Conservation (phyloP, 2,797 vertebrate species). For the Thalassophryne amazonica region DNA sequence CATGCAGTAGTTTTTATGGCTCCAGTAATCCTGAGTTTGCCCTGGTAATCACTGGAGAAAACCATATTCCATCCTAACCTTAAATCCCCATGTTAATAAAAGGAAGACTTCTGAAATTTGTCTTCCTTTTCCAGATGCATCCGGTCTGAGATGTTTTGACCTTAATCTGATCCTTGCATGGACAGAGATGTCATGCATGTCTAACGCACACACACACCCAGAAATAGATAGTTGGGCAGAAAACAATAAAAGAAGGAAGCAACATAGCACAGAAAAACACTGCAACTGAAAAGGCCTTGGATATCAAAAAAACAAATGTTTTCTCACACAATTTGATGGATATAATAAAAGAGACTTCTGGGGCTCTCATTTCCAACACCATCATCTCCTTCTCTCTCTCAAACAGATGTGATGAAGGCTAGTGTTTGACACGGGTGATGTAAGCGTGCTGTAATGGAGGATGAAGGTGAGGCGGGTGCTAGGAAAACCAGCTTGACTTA, state of each 20-base stretch:
- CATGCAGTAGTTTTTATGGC: no score
- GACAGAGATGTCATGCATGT: no score
- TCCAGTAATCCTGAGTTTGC: no score
- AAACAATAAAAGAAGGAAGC: conserved; percentile 2
- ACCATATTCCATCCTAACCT: no score
- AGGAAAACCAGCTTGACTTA: conserved; percentile 39
- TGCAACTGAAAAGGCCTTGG: background rate
- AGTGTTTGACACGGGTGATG: conserved; percentile 53
- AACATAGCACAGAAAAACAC: conserved; percentile 15
- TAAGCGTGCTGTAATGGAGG: conserved; percentile 61
- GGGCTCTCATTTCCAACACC: conserved; percentile 19
- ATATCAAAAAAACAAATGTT: conserved; percentile 38
- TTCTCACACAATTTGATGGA: conserved; percentile 27
- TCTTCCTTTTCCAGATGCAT: no score
- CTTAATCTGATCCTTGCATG: no score
- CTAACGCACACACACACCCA: background rate
- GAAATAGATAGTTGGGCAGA: background rate
- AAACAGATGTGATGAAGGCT: conserved; percentile 31
- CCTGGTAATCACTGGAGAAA: no score
- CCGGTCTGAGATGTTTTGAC: no score
- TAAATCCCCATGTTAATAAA: no score
- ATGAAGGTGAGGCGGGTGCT: conserved; percentile 61
- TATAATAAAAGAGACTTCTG: conserved; percentile 11
- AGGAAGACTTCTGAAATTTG: no score
- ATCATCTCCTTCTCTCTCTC: background rate